Evolutionary conservation across 2,797 vertebrate genomes (phyloP).

Genomic region (Spinus pinus): DNA sequence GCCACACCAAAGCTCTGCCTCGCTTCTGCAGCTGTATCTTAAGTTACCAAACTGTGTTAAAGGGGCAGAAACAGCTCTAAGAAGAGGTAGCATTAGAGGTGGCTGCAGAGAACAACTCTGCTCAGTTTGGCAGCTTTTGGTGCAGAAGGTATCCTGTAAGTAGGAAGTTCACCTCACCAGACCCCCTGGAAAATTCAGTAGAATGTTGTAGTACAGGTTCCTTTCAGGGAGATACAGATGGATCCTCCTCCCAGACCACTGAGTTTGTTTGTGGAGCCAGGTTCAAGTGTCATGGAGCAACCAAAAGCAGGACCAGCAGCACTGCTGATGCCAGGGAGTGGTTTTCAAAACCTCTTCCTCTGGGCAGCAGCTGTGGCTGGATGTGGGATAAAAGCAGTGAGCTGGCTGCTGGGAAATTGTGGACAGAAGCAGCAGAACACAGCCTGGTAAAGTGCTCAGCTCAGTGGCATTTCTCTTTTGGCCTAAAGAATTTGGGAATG

Average conservation of each 20-base stretch:
- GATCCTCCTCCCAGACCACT: not conserved
- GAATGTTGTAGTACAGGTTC: not conserved
- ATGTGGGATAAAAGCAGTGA: not conserved
- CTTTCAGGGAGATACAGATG: not conserved
- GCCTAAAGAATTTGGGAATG: not conserved
- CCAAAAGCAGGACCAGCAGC: not conserved
- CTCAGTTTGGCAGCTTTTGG: not conserved
- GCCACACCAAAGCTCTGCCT: not conserved
- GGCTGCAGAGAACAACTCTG: not conserved
- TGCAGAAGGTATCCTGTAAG: not conserved
- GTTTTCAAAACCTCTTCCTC: constrained; percentile 4
- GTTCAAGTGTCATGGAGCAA: not conserved
- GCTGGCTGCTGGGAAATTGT: not conserved
- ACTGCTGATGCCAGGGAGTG: not conserved
- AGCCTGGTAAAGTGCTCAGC: not conserved
- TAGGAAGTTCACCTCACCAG: not conserved
- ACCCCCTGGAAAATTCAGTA: not conserved
- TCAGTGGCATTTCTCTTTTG: not conserved
- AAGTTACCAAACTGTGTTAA: not conserved
- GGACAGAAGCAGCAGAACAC: not conserved
- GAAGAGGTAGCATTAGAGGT: not conserved
- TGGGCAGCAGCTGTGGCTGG: not conserved
- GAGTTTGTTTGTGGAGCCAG: not conserved
- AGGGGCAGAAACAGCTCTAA: not conserved
- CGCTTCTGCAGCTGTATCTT: not conserved